Evolutionary conservation across 2,888 invertebrate genomes (phyloP), one percentile per base, ranked within the genome.

Genomic region (Allophyes oxyacanthae): DNA sequence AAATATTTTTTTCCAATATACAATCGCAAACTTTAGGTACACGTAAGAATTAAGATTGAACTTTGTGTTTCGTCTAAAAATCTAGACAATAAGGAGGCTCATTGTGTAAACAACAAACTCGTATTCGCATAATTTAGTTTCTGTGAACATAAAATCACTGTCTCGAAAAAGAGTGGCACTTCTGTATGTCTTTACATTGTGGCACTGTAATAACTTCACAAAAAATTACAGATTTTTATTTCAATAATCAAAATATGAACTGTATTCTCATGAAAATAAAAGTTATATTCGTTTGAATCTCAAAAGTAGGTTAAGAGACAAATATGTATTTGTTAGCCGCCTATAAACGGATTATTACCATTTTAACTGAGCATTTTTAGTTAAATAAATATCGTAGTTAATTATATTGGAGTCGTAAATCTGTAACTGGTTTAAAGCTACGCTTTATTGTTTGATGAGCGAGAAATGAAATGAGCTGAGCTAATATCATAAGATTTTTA

Each of bases 381-480:
- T 76, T 70, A 74, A 75, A 76, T 69, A 72, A 69, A 78, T 78
- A 76, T 73, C 64, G 57, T 60, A 72, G 73, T 75, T 75, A 76
- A 76, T 72, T 77, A 73, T 75, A 79, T 79, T 66, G 68, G 36
- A 34, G 65, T 63, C 68, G 65, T 78, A 76, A 72, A 78, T 72
- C 44, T 72, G 20, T 48, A 64, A 74, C 71, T 64, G 53, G 72
- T 73, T 75, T 69, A 10, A n/a, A 11, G 50, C 25, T 57, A 6
- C 0, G 37, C 20, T 38, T 44, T 28, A 11, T 20, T 34, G 41
- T 10, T 1, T 45, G 15, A 28, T 37, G 20, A 52, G 43, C 43
- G 43, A 52, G 44, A 38, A 4, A 37, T 44, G 13, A 43, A 34
- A 15, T 15, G 11, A 2, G 6, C 10, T 25, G 25, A 6, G 0